Base-by-base conservation (phyloP, 2,888 invertebrate species). In the Ophraella communa region DNA sequence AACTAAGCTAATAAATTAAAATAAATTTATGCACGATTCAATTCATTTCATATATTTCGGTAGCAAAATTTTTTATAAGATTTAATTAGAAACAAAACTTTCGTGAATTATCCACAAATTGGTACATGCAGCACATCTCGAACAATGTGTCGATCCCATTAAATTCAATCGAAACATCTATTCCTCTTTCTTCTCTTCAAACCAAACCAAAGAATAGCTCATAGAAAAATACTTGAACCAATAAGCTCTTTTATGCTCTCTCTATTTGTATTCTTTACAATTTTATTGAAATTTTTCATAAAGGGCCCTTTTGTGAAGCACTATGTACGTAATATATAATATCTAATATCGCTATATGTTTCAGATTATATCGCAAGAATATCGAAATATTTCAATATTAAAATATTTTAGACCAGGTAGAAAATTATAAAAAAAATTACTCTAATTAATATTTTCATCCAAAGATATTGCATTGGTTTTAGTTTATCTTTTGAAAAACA, bases 161-260 rank as follows among this genome's bases (percentile, higher is more conserved):
- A 47, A 23, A 47, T 47, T 47, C 45, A 21, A 47, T n/a, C 45
- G 45, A 47, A 20, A 47, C 21, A 45, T 11, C 20, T 47, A 30
- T 20, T 11, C 21, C 21, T 47, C 20, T 47, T 47, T 47, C 20
- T 47, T 21, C 23, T 21, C 21, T 47, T 21, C 45, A 21, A 47
- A n/a, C 11, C 18, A n/a, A 47, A 47, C 21, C 21, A 20, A 47
- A 47, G 23, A 47, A 21, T 47, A n/a, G 45, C 20, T 45, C 21
- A 21, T 45, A 45, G 21, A 21, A 45, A 45, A 45, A 45, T 45
- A 45, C 45, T 45, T 45, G 23, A 47, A n/a, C 45, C 45, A 47
- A 47, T 47, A 47, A 47, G 21, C 45, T 47, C 23, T 21, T 47
- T 47, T 47, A 20, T 47, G 45, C 21, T 47, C 45, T 47, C 20